These are phyloP conservation scores for Chalcosyrphus nemorum DNA, from an alignment of 2,888 invertebrate species.

Conservation along the genomic window DNA sequence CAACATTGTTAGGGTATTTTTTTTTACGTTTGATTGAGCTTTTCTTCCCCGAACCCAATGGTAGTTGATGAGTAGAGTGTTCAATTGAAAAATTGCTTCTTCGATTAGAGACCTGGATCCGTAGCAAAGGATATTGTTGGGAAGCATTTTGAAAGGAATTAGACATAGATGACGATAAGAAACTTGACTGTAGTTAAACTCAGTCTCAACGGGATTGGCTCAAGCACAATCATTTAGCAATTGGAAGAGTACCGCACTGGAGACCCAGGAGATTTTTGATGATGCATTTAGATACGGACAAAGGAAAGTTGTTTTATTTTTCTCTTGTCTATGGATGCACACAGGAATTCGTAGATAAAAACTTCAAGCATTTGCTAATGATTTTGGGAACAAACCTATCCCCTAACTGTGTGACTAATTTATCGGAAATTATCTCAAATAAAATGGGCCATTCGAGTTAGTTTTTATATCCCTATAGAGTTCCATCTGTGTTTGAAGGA, in stretches of 20 bases:
- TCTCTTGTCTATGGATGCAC: too few relatives aligned
- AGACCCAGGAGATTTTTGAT: not conserved
- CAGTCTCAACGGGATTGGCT: not conserved
- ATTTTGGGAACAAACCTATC: too few relatives aligned
- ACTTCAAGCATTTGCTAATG: too few relatives aligned
- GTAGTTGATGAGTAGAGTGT: not conserved
- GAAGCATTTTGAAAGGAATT: not conserved
- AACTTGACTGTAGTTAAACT: conserved; percentile 1
- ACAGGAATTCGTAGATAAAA: too few relatives aligned
- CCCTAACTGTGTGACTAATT: too few relatives aligned
- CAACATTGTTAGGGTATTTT: not conserved
- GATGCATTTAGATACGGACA: not conserved
- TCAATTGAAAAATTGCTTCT: conserved; percentile 29
- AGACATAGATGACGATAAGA: not conserved
- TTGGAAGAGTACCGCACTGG: not conserved
- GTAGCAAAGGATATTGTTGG: not conserved
- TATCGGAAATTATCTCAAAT: too few relatives aligned
- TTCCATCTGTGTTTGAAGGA: too few relatives aligned
- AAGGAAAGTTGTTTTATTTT: too few relatives aligned
- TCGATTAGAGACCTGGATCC: not conserved
- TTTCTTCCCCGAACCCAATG: not conserved
- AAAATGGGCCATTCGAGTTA: too few relatives aligned
- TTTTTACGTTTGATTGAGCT: conserved; percentile 24
- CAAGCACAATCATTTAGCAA: not conserved
- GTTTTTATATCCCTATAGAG: too few relatives aligned